A percentile compares a stretch with the other conserved stretches of the same genome.
Evolutionary conservation across 2,797 vertebrate genomes (phyloP).

Genomic region (Ibycter americanus): DNA sequence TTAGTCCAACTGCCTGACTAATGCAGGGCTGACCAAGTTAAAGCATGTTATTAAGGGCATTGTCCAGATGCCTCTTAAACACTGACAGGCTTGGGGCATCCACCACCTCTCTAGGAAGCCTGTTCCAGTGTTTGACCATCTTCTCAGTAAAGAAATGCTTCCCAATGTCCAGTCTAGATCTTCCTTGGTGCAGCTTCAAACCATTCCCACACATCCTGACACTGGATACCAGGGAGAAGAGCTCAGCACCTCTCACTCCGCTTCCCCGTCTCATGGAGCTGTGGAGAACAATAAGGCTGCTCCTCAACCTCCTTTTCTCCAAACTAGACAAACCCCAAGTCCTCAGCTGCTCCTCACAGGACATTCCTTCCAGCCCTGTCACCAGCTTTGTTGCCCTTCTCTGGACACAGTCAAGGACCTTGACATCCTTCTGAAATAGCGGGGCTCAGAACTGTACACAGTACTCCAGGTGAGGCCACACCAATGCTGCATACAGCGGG

Average conservation of each 20-base stretch:
- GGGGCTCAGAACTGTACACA: not conserved
- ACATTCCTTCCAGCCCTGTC: not conserved
- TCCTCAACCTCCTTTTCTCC: not conserved
- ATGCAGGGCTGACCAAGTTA: too few species aligned
- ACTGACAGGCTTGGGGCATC: not conserved
- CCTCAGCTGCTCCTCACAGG: not conserved
- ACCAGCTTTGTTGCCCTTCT: not conserved
- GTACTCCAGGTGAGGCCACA: fast-evolving
- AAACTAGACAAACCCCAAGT: not conserved
- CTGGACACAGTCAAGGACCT: not conserved
- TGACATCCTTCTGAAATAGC: not conserved
- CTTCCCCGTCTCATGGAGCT: not conserved
- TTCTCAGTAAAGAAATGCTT: not conserved
- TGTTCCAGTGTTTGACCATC: not conserved
- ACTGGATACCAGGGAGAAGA: not conserved
- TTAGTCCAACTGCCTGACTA: not conserved
- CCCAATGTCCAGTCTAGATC: not conserved
- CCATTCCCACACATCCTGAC: fast-evolving
- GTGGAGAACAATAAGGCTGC: not conserved
- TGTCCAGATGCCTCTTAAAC: too few species aligned
- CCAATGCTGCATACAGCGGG: not conserved
- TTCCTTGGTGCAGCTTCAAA: not conserved
- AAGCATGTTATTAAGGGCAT: too few species aligned
- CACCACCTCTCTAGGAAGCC: not conserved
- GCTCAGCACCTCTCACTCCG: not conserved